Base-by-base conservation (phyloP, 2,797 vertebrate genomes). In the Pseudomugil tenellus region DNA sequence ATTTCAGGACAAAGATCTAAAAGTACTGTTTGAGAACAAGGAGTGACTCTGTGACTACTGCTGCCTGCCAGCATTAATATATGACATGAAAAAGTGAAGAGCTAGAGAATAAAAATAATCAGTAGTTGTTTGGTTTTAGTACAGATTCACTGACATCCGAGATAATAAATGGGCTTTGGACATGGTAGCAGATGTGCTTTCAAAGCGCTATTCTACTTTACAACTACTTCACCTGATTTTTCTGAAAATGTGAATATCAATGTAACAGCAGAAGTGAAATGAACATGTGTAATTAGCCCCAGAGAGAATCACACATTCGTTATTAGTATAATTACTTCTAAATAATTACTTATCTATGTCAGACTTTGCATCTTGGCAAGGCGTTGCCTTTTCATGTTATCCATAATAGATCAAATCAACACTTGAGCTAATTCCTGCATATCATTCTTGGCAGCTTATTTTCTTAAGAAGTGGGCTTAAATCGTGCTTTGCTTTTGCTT, bases 331-430 rank as follows among this genome's bases (percentile, higher is more conserved):
- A 84, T 76, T 65, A 60, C 81, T 81, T 71, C 9, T 84, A 67
- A 74, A 77, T 76, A 88, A 86, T 86, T 86, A 76, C 7, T 10
- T 21, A 19, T 76, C 62, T 84, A 74, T 72, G 84, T 11, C 59
- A 83, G 79, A 63, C 57, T 71, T 61, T 64, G 26, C 34, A 70
- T 11, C 63, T 58, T 46, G 49, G 73, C 37, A 48, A 54, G 39
- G 32, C 41, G 23, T 60, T 46, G 28, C 49, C 58, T 69, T 63
- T 82, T 64, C 60, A 55, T 46, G 57, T 49, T 32, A 70, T 87
- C 66, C 72, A 89, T 88, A 83, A 89, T 89, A 86, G 31, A 87
- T 90, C 76, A 82, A 77, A 87, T 34, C 34, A 53, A 70, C 49
- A 82, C 70, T 32, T 83, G 70, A 84, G 83, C 69, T 81, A 8